Conservation (phyloP, 1,140 invertebrate species). For the Oreohelix idahoensis region DNA sequence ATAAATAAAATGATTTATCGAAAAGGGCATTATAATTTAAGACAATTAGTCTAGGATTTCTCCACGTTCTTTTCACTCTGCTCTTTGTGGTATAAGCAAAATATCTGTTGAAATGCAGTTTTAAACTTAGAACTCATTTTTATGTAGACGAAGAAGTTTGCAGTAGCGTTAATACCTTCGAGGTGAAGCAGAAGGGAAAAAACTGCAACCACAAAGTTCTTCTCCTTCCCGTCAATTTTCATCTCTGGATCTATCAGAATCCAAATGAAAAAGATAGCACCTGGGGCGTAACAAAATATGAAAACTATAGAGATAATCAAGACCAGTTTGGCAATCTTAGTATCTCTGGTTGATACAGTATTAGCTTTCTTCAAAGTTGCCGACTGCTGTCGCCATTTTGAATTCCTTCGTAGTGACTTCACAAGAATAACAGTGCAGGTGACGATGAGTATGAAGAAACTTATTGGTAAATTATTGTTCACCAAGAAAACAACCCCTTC, state of each 20-base stretch:
- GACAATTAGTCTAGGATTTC: too few relatives aligned
- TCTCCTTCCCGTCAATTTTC: background rate
- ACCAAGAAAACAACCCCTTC: background rate
- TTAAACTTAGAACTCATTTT: background rate
- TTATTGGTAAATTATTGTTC: background rate
- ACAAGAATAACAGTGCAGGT: background rate
- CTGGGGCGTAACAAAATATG: background rate
- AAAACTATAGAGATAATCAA: background rate
- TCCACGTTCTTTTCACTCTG: too few relatives aligned
- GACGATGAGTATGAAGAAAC: background rate
- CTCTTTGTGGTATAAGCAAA: background rate
- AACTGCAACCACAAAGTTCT: background rate
- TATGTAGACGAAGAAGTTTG: slow-evolving; percentile 7
- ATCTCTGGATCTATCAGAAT: background rate
- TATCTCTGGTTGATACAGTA: background rate
- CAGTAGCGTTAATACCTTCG: background rate
- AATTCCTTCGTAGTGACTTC: background rate
- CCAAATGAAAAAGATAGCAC: background rate
- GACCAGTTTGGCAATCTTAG: background rate
- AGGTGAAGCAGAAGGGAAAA: background rate
- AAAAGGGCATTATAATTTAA: too few relatives aligned
- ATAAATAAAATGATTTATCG: too few relatives aligned
- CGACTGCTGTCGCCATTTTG: background rate
- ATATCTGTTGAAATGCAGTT: background rate
- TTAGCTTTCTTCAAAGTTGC: background rate